phyloP scores from a whole-genome alignment of 2,797 vertebrate species.

The Acanthurus lineatus region DNA sequence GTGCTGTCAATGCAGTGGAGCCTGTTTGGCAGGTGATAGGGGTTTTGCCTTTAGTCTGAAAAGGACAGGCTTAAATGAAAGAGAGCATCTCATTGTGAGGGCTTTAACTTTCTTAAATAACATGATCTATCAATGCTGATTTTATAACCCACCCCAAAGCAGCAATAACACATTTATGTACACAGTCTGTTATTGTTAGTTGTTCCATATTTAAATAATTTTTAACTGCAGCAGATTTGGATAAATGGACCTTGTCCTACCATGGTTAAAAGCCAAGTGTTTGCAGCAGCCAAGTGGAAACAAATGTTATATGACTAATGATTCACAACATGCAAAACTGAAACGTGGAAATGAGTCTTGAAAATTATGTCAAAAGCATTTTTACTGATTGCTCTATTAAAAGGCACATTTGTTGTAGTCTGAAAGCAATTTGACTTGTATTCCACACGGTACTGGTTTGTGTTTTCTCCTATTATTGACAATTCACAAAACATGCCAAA shows the following conservation, averaged over 20 bases:
- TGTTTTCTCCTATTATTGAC: not conserved
- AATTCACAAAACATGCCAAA: not conserved
- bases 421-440: not conserved
- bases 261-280: conserved; percentile 4
- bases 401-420: not conserved
- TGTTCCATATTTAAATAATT: not conserved
- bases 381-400: not conserved
- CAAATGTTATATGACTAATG: not conserved
- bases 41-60: not conserved
- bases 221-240: not conserved
- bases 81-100: not conserved
- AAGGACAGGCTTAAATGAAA: not conserved
- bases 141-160: not conserved
- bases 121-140: not conserved
- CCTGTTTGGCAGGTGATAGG: not conserved
- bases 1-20: not conserved
- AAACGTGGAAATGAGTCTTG: fast-evolving
- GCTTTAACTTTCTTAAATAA: not conserved
- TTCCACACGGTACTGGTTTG: fast-evolving
- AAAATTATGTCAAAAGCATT: too few relatives aligned
- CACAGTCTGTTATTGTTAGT: not conserved
- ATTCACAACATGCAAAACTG: not conserved
- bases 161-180: not conserved
- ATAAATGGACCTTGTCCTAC: not conserved
- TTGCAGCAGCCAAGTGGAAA: not conserved